These are phyloP conservation scores for Notospermus geniculatus DNA, from an alignment of 1,140 invertebrate species.

Conservation along the genomic window DNA sequence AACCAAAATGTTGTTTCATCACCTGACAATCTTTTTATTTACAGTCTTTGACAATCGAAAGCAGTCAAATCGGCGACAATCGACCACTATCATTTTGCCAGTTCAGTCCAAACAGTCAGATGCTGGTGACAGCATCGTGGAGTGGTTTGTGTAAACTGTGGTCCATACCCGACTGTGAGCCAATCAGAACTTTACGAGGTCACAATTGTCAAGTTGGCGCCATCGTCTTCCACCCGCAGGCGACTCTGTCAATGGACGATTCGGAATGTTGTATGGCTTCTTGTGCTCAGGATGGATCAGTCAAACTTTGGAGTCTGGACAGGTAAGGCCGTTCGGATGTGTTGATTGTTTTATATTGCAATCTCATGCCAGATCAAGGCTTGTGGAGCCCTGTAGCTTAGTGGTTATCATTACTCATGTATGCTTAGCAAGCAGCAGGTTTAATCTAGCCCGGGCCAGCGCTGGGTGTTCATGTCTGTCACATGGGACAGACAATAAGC, in stretches of 20 bases:
- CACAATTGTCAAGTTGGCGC: slow-evolving; percentile 86
- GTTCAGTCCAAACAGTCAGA: slow-evolving; percentile 84
- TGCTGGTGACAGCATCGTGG: slow-evolving; percentile 87
- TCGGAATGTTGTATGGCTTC: slow-evolving; percentile 78
- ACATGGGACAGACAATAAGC: too few species aligned
- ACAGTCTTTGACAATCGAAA: slow-evolving; percentile 61
- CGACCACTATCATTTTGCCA: slow-evolving; percentile 86
- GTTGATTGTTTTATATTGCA: too few species aligned
- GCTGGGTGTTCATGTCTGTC: too few species aligned
- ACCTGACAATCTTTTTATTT: slow-evolving; percentile 32
- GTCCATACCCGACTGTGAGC: slow-evolving; percentile 82
- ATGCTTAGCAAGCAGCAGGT: too few species aligned
- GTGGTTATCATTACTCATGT: too few species aligned
- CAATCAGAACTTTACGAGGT: slow-evolving; percentile 73
- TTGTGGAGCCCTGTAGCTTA: too few species aligned
- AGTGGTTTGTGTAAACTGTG: slow-evolving; percentile 83
- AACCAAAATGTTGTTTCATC: neutral
- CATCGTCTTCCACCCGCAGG: slow-evolving; percentile 86
- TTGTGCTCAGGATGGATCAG: slow-evolving; percentile 87
- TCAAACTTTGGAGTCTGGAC: slow-evolving; percentile 90
- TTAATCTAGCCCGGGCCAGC: too few species aligned
- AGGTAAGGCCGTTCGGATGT: slow-evolving; percentile 56
- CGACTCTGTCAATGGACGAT: slow-evolving; percentile 66
- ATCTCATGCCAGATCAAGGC: too few species aligned
- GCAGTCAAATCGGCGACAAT: slow-evolving; percentile 92